Base-by-base conservation (phyloP, 92 coral and sea anemone species). In the Porites lobata region DNA sequence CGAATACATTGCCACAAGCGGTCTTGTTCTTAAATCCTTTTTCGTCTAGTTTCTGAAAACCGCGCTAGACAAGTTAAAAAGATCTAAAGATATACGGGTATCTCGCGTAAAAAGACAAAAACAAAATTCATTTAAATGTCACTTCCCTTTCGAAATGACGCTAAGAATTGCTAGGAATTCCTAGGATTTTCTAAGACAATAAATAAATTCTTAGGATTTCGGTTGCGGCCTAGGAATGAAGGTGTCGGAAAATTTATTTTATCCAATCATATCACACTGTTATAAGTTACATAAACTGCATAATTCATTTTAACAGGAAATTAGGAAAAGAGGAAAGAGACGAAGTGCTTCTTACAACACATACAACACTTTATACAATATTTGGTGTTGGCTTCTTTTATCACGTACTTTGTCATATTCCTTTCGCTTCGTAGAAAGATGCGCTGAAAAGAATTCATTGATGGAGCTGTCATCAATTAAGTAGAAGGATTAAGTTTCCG, bases 401-500 rank as follows among this genome's bases (percentile, higher is more conserved):
- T 80, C 75, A 53, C 66, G 85, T 67, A 67, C 15, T 54, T n/a
- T 8, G 22, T 17, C 10, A 69, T 67, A 56, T 24, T 21, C 21
- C 66, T 26, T 22, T 29, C 50, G 53, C 54, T 0, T 54, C 65
- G 8, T 19, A 24, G 65, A 81, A 26, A 22, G 65, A 76, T 54
- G 13, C 77, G 14, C 17, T 1, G n/a, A 13, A 20, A 43, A 68
- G 66, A 9, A 20, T 52, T 1, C 3, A 21, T 69, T 20, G 56
- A 32, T 56, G 56, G 67, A 54, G 54, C 76, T 68, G 6, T 68
- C 85, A 69, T 24, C 85, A 1, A 7, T 10, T 24, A 50, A 66
- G 75, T 24, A 65, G 50, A 15, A 11, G 74, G 54, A 80, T 80
- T 80, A 80, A 66, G 74, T 80, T 80, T 67, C 84, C 65, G 13